Evolutionary conservation across 2,888 invertebrate genomes (phyloP), one percentile per base, ranked within the genome.

Genomic region (Hedya salicella): DNA sequence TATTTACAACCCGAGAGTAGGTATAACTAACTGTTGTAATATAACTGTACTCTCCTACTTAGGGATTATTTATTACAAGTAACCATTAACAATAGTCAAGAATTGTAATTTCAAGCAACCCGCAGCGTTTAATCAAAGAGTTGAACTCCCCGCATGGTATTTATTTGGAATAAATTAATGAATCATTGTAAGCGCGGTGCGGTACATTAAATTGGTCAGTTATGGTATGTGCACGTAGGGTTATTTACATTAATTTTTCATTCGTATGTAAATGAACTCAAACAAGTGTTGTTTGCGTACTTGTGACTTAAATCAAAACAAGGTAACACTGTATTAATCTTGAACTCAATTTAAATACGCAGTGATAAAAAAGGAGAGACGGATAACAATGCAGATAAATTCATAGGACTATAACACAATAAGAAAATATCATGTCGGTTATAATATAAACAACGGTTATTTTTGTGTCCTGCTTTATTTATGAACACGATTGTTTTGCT

Each of bases 71-170:
- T 36, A 36, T 36, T 36, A 9, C 36, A 5, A 36, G 36, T 36
- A 2, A 25, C 3, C 3, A 42, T 4, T 42, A 56, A 19, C 11
- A 44, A 32, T n/a, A 25, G 32, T 0, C 36, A 39, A 32, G 11
- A 19, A 36, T 32, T 19, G 17, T 44, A 44, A 50, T 21, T 13
- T 11, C 8, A 39, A 17, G 46, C 21, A 13, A 39, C 67, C 67
- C 67, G 67, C 63, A 67, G 46, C 44, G 46, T 30, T 54, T 50
- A 44, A 54, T 48, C 52, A 63, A 59, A 53, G 59, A 67, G 57
- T 77, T 77, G 76, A 79, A 78, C 80, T 78, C 70, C 81, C 80
- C 80, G 80, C 76, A 81, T 81, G 70, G 69, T 73, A 50, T 59
- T 17, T 44, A 59, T 62, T 62, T 42, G 6, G 50, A 50, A 59